Evolutionary conservation across 2,113 vertebrate genomes (phyloP), one percentile per base, ranked within the genome.

Genomic region (Phrynosoma platyrhinos): DNA sequence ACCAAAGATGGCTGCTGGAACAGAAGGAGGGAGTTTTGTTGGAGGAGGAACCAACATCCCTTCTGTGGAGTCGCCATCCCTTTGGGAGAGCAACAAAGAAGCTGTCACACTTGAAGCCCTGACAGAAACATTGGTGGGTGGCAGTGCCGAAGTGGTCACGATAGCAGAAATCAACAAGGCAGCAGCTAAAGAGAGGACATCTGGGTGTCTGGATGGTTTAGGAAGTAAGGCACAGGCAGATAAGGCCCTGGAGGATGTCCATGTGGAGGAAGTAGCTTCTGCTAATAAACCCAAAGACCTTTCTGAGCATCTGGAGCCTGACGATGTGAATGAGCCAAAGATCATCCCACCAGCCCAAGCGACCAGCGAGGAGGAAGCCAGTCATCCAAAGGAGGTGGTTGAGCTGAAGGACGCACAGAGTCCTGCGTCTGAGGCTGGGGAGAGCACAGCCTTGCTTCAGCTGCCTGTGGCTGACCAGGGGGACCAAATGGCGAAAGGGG

Each of bases 391-490:
- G n/a, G 21, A 76, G 72, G 40, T 30, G 1, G 7, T 40, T 8
- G 58, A 32, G 20, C n/a, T 0, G 2, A 4, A 40, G 87, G 88
- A 1, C 0, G 0, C 52, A 1, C 85, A 0, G 0, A 30, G 1
- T 0, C 0, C 14, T 0, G 23, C 77, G 42, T 0, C 82, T 12
- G 88, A 83, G 79, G 82, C 0, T 0, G 79, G 23, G 1, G 84
- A 82, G 81, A 10, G 20, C 1, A 14, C 27, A 3, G 84, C 18
- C 0, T 0, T 69, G 1, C 0, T 78, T 32, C 83, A 79, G 72
- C 89, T 66, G 36, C 78, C 69, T 21, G 83, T 25, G 0, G 91
- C 55, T 20, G 87, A 21, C 12, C 0, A 12, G 5, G 92, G 89
- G 0, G 75, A 81, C 13, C 91, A 84, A 64, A 25, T 16, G 0